These are phyloP conservation scores for Pseudomyrmex cubaensis DNA, from an alignment of 1,140 invertebrate genomes.

Conservation along the genomic window DNA sequence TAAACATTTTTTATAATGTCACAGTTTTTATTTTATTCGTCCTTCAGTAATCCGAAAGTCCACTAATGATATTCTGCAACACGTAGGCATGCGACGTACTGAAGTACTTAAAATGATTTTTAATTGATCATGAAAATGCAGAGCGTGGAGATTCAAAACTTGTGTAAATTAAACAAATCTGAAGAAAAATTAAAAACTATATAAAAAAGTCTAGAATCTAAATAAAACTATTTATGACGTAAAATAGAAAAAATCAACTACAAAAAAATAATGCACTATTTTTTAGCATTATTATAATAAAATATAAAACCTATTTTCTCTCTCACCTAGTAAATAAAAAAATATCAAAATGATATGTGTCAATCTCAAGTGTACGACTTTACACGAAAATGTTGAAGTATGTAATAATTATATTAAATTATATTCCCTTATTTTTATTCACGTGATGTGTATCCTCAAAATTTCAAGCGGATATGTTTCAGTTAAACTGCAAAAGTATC, in stretches of 20 bases:
- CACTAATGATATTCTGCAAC: conserved; percentile 71
- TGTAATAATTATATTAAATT: too few species aligned
- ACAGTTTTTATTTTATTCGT: background rate
- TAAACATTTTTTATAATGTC: background rate
- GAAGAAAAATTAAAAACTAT: background rate
- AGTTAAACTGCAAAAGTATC: background rate
- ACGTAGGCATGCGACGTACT: conserved; percentile 66
- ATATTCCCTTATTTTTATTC: too few species aligned
- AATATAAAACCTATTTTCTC: too few species aligned
- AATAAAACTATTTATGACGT: background rate
- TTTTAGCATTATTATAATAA: background rate
- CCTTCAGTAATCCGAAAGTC: conserved; percentile 59
- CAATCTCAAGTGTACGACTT: too few species aligned
- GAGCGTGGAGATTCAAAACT: conserved; percentile 72
- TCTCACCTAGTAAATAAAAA: too few species aligned
- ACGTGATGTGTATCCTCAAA: too few species aligned
- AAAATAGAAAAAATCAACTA: background rate
- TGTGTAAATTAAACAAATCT: background rate
- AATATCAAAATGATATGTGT: too few species aligned
- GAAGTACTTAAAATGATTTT: conserved; percentile 77
- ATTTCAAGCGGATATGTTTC: background rate
- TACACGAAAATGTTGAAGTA: too few species aligned
- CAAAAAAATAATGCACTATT: background rate
- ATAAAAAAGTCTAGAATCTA: background rate
- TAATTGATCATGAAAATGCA: conserved; percentile 76